These are phyloP conservation scores for Fregata magnificens DNA, from an alignment of 2,113 vertebrate genomes.

Conservation along the genomic window DNA sequence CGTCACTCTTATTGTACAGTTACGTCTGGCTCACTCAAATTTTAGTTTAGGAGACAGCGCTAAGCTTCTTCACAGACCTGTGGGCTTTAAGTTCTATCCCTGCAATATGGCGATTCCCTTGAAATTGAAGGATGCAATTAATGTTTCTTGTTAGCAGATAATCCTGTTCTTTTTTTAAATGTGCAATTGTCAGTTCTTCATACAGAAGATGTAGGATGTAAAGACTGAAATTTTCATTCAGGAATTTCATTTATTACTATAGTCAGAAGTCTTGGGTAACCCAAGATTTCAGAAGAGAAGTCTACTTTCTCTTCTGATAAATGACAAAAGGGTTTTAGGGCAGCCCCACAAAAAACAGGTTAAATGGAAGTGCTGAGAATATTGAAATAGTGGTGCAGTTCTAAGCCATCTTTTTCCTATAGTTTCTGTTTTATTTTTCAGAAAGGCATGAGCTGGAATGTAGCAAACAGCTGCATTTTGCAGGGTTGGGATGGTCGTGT, in stretches of 20 bases:
- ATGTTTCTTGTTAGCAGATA: background rate
- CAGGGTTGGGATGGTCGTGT: background rate
- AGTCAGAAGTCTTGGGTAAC: background rate
- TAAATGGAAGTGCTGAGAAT: background rate
- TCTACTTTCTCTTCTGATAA: background rate
- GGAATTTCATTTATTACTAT: background rate
- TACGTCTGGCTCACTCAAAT: background rate
- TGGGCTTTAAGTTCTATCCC: background rate
- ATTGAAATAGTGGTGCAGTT: background rate
- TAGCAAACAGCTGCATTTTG: background rate
- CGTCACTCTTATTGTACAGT: rapidly evolving
- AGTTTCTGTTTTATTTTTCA: background rate
- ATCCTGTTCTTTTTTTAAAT: background rate
- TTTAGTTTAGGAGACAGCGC: background rate
- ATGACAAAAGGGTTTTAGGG: background rate
- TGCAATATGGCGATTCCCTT: background rate
- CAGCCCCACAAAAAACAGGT: background rate
- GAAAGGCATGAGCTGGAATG: background rate
- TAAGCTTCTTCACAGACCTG: background rate
- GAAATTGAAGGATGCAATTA: background rate
- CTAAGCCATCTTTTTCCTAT: background rate
- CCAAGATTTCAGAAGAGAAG: background rate
- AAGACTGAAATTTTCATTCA: background rate
- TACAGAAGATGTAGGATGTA: background rate
- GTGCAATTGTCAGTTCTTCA: background rate